Evolutionary conservation across 2,797 vertebrate species (phyloP).

Genomic region (Liparis tanakae): DNA sequence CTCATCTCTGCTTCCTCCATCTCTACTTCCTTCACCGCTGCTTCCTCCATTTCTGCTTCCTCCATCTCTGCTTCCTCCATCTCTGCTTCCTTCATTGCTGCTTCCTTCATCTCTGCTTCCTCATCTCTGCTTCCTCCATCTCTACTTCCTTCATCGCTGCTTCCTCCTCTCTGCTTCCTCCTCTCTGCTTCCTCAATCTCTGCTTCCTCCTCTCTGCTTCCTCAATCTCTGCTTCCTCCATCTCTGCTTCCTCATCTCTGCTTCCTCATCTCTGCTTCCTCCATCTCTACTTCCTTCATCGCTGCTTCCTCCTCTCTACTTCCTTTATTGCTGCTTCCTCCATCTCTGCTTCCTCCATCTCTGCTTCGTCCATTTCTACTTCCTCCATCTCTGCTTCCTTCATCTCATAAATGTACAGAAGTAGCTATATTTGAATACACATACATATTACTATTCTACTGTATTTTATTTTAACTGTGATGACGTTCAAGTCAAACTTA

Average conservation of each 20-base stretch:
- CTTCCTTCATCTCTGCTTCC: slow-evolving; percentile 22
- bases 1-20: slow-evolving; percentile 31
- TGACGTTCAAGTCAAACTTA: neutral
- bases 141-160: slow-evolving; percentile 36
- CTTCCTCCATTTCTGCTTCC: neutral
- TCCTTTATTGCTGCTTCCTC: slow-evolving; percentile 27
- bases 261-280: slow-evolving; percentile 26
- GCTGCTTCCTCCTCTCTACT: slow-evolving; percentile 11
- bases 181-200: neutral
- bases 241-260: slow-evolving; percentile 5
- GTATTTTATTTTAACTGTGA: no score
- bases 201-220: slow-evolving; percentile 23
- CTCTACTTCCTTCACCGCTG: neutral
- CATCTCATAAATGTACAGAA: neutral
- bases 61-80: slow-evolving; percentile 32
- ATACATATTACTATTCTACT: neutral
- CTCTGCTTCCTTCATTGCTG: slow-evolving; percentile 1
- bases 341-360: neutral
- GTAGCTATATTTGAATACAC: slow-evolving; percentile 6
- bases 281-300: slow-evolving; percentile 32
- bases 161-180: slow-evolving; percentile 42
- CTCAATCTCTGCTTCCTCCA: slow-evolving; percentile 32
- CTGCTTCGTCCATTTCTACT: slow-evolving; percentile 22
- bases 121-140: neutral
- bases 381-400: slow-evolving; percentile 34